phyloP scores from a whole-genome alignment of 2,888 invertebrate genomes.

The Dusona sp. region DNA sequence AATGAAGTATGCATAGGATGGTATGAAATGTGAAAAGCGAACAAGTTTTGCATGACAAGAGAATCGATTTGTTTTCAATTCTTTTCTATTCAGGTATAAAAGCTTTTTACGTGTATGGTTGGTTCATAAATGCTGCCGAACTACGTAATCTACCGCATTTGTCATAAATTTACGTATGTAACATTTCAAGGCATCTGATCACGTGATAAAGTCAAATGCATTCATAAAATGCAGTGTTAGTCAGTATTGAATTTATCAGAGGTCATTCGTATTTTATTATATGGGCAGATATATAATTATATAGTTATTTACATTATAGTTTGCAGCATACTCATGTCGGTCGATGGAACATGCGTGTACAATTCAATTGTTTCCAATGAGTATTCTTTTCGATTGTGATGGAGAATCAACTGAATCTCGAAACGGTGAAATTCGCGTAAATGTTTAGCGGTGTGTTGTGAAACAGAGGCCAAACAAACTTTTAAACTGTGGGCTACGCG shows the following conservation, averaged over 20 bases:
- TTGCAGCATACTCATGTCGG: background rate
- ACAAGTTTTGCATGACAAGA: conserved; percentile 60
- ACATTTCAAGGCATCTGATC: conserved; percentile 40
- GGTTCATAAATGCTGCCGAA: conserved; percentile 29
- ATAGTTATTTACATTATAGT: background rate
- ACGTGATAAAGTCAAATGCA: conserved; percentile 48
- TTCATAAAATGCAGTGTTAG: conserved; percentile 58
- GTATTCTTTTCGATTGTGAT: background rate
- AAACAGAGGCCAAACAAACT: background rate
- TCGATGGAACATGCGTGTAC: conserved; percentile 5
- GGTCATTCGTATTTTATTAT: background rate
- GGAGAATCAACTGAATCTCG: conserved; percentile 26
- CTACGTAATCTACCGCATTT: conserved; percentile 40
- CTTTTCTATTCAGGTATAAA: conserved; percentile 35
- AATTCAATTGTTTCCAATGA: conserved; percentile 48
- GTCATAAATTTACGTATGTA: conserved; percentile 3
- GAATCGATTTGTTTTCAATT: conserved; percentile 27
- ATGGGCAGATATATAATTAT: background rate
- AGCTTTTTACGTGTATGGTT: conserved; percentile 42
- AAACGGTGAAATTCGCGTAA: background rate
- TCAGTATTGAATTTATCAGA: conserved; percentile 44
- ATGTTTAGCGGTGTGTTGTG: background rate
- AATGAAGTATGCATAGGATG: conserved; percentile 23
- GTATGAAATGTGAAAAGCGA: conserved; percentile 47
- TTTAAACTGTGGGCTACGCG: background rate